Conservation (phyloP, 2,888 invertebrate genomes). For the Bibio marci region DNA sequence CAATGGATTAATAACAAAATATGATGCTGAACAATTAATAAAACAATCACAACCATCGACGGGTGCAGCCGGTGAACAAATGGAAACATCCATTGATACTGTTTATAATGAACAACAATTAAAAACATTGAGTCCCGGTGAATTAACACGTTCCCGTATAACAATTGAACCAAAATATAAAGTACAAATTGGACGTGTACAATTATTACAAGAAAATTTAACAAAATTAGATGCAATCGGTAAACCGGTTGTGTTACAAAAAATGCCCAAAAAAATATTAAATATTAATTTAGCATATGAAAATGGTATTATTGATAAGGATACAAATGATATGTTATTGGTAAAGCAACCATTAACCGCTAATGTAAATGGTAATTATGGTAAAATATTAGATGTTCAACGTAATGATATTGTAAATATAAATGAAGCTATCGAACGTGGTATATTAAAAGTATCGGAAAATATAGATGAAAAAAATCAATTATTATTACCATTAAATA, state of each 20-base stretch:
- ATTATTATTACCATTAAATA: constrained; percentile 60
- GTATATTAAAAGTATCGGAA: constrained; percentile 35
- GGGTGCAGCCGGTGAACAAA: constrained; percentile 13
- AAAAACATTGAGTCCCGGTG: constrained; percentile 38
- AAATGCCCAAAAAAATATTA: constrained; percentile 58
- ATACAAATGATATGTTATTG: constrained; percentile 53
- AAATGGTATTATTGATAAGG: constrained; percentile 59
- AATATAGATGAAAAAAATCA: constrained; percentile 61
- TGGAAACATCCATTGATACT: constrained; percentile 27
- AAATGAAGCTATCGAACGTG: constrained; percentile 66
- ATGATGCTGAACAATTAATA: neutral
- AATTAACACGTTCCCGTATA: constrained; percentile 32
- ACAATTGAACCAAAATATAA: constrained; percentile 49
- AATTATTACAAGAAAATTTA: constrained; percentile 26
- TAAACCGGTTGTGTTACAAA: constrained; percentile 55
- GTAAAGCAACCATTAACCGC: constrained; percentile 35
- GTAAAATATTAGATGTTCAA: constrained; percentile 68
- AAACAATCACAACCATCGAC: neutral
- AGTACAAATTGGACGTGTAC: constrained; percentile 43
- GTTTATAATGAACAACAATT: constrained; percentile 5
- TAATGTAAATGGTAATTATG: constrained; percentile 42
- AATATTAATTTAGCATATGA: constrained; percentile 60
- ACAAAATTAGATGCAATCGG: constrained; percentile 41
- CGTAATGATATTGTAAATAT: constrained; percentile 65
- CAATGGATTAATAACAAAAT: constrained; percentile 29